Base-by-base conservation (phyloP, 2,888 invertebrate genomes). In the Drosophila imparisetae region DNA sequence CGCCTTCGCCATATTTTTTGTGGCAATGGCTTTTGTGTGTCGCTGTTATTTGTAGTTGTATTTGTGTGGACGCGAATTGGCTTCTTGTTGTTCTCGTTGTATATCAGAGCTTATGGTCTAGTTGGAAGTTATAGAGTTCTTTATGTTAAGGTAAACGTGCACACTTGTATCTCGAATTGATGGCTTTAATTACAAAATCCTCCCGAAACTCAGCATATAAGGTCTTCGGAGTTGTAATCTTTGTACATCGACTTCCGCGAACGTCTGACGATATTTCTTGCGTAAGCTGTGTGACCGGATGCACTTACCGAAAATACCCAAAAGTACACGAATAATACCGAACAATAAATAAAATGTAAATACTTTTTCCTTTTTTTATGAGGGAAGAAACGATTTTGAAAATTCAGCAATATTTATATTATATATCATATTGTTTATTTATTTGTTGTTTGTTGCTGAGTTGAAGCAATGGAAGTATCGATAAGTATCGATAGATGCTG, bases 241-340 rank as follows among this genome's bases (percentile, higher is more conserved):
- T 66, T 72, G 78, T 66, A 80, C 75, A 78, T 70, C 80, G 75
- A 75, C 80, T 80, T 80, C 80, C 80, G 80, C 50, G 76, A 75
- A 78, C 66, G 80, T 75, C 76, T 66, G 78, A 72, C 80, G 76
- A 80, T 80, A 80, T 80, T 72, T 75, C 61, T 70, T 62, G 48
- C 21, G 13, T 53, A 18, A 59, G 52, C 49, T 45, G 80, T 75
- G 75, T 78, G 80, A 10, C 80, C 75, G 62, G 10, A 15, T 38
- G 18, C 10, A n/a, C 4, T 18, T 24, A 13, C 3, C 15, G 38
- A 36, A 36, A 8, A 30, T n/a, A 7, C 18, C 57, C n/a, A 49
- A 13, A 24, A 59, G 4, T 27, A 18, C 15, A 2, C 13, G 3
- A 11, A 52, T 36, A 65, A 60, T 29, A 32, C 10, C 29, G 27